Percentiles rank a stretch among this genome's conserved stretches.
phyloP scores from a whole-genome alignment of 1,140 invertebrate genomes.

The Patella vulgata region DNA sequence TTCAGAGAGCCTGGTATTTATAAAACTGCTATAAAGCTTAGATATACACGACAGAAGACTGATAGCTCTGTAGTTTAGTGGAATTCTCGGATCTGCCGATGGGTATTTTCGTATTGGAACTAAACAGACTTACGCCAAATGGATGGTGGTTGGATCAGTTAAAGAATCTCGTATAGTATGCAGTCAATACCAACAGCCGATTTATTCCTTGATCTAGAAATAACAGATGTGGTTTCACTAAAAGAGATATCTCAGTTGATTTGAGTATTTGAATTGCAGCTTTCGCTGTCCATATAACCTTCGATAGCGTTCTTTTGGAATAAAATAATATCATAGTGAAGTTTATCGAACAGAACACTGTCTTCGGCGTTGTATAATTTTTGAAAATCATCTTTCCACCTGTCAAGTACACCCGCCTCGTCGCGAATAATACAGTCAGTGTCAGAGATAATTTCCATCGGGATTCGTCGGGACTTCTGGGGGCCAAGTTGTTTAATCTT shows the following conservation, averaged over 20 bases:
- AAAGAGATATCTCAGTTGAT: conserved; percentile 1
- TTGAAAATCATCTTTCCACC: conserved; percentile 14
- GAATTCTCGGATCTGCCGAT: conserved; percentile 12
- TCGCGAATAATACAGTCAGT: conserved; percentile 1
- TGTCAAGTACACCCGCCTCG: background rate
- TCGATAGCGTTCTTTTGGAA: conserved; percentile 17
- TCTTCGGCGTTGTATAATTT: conserved; percentile 25
- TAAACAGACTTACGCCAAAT: conserved; percentile 31
- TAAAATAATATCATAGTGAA: conserved; percentile 8
- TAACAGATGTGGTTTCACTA: conserved; percentile 14
- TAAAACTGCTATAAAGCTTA: conserved; percentile 23
- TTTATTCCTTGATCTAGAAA: conserved; percentile 9
- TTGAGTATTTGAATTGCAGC: conserved; percentile 1
- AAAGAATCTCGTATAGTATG: conserved; percentile 16
- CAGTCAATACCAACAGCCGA: conserved; percentile 17
- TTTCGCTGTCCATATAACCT: conserved; percentile 11
- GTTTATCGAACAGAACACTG: too few species aligned
- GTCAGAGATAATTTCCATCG: conserved; percentile 12
- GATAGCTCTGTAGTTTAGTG: conserved; percentile 34
- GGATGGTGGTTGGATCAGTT: conserved; percentile 16
- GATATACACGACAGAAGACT: conserved; percentile 21
- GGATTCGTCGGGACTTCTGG: conserved; percentile 1
- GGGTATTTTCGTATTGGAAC: conserved; percentile 25
- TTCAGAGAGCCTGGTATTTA: conserved; percentile 16
- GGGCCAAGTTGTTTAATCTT: conserved; percentile 29